Percentiles rank a stretch among this genome's conserved stretches.
phyloP scores from a whole-genome alignment of 2,113 vertebrate genomes.

The Mirza zaza region DNA sequence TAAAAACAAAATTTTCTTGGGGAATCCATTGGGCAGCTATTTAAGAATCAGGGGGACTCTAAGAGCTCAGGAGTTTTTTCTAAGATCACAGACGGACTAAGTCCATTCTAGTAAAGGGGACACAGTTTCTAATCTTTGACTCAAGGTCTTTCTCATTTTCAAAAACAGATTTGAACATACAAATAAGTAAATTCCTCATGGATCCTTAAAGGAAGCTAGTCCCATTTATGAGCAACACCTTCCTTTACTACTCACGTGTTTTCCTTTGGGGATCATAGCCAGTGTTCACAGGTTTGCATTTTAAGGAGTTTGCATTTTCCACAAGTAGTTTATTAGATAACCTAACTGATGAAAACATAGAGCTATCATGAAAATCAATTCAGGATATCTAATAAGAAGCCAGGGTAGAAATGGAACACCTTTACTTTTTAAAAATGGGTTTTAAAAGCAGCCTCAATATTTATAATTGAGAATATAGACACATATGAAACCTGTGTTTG shows the following conservation, averaged over 20 bases:
- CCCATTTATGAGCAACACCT: not conserved
- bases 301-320: not conserved
- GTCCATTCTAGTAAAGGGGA: not conserved
- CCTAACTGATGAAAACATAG: not conserved
- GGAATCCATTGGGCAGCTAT: not conserved
- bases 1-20: not conserved
- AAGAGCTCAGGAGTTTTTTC: not conserved
- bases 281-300: not conserved
- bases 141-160: not conserved
- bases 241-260: not conserved
- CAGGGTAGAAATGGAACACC: not conserved
- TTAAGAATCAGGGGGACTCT: not conserved
- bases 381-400: not conserved
- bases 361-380: not conserved
- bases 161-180: not conserved
- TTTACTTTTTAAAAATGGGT: not conserved
- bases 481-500: not conserved
- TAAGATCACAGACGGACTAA: not conserved
- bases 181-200: not conserved
- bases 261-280: not conserved
- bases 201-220: not conserved
- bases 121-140: not conserved
- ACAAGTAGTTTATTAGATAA: not conserved
- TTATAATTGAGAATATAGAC: not conserved
- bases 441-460: not conserved